Evolutionary conservation across 2,113 vertebrate genomes (phyloP).

Genomic region (Equus quagga): DNA sequence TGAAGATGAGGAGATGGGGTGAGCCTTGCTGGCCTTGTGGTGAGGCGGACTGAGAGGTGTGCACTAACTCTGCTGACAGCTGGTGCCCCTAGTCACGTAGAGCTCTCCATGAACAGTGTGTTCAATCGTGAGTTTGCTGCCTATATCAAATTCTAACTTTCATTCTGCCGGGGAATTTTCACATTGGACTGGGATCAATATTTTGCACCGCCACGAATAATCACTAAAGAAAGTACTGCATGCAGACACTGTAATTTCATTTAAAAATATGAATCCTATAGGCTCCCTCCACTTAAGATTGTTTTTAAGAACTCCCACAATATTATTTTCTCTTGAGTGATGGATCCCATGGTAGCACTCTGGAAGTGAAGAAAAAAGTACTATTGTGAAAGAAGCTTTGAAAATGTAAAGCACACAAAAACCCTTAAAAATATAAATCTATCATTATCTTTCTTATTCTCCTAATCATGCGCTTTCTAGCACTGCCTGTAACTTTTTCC

Average conservation of each 20-base stretch:
- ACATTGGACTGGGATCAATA: slow-evolving; percentile 55
- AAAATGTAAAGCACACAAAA: slow-evolving; percentile 29
- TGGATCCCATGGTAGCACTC: neutral
- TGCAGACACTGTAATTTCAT: slow-evolving; percentile 52
- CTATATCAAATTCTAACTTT: slow-evolving; percentile 66
- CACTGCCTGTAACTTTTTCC: neutral
- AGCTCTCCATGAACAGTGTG: neutral
- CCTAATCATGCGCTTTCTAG: neutral
- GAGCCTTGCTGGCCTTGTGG: fast-evolving
- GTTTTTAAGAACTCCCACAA: neutral
- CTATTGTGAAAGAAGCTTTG: neutral
- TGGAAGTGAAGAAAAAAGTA: neutral
- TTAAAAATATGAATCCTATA: slow-evolving; percentile 61
- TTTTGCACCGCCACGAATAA: slow-evolving; percentile 77
- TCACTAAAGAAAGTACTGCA: slow-evolving; percentile 63
- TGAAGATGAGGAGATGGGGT: fast-evolving
- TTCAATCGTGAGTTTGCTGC: neutral
- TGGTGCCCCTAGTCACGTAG: fast-evolving
- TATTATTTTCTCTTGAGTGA: neutral
- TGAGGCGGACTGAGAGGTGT: fast-evolving
- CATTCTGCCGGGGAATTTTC: slow-evolving; percentile 72
- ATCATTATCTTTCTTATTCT: neutral
- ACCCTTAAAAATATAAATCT: neutral
- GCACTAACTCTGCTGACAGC: fast-evolving
- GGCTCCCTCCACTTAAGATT: slow-evolving; percentile 52